Base-by-base conservation (phyloP, 37 sponge, comb jelly and placozoan species). In the Corticium candelabrum region DNA sequence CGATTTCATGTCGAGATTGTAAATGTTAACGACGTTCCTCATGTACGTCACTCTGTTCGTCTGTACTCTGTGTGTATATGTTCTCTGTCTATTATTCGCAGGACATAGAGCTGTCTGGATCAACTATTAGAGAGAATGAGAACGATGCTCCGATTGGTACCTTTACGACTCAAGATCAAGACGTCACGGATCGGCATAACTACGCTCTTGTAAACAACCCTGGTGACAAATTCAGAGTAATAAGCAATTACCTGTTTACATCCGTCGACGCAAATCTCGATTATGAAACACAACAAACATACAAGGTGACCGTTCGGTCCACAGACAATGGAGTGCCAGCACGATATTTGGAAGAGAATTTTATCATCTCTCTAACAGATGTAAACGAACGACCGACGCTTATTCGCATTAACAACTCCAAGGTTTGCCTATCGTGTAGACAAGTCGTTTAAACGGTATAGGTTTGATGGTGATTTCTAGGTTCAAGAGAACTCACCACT, bases 251-350 rank as follows among this genome's bases (percentile, higher is more conserved):
- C 11, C 62, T 50, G 62, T 50, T 27, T 50, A 27, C 62, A 11
- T 11, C 62, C 15, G 15, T 21, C 11, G 21, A 11, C 62, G 62
- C 62, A 11, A 50, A 50, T 50, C 21, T 50, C 15, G 21, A 50
- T 50, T 50, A 27, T 21, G 62, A 50, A 50, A 21, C 62, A 21
- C 11, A 50, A 21, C 15, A 50, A 11, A 50, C 15, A 11, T 50
- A 70, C n/a, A 70, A 70, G 4, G 29, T 70, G 4, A n/a, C 73
- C 34, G 21, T 70, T 5, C 29, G 7, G 35, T n/a, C 35, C 34
- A 70, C 73, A 33, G 73, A 70, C 29, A 29, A 70, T 32, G 73
- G 73, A n/a, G 32, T 32, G 29, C 73, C 73, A 70, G 34, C 73
- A 33, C 29, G 7, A 5, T n/a, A n/a, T n/a, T 7, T n/a, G n/a